Base-by-base conservation (phyloP, 2,797 vertebrate species). In the Tenualosa ilisha region DNA sequence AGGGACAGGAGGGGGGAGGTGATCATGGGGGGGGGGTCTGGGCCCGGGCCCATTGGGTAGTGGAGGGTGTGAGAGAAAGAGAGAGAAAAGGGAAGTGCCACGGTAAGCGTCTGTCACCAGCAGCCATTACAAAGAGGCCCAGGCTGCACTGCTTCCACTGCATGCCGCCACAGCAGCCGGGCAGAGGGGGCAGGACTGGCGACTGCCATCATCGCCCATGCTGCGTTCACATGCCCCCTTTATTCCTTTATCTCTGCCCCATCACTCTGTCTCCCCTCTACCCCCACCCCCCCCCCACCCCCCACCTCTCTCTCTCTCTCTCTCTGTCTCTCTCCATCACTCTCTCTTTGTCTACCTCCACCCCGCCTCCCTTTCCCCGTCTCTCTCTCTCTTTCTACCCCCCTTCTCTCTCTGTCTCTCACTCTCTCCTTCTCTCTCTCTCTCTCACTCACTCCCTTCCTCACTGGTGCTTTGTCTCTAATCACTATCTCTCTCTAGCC, bases 21-120 rank as follows among this genome's bases (percentile, higher is more conserved):
- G 24, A 6, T 8, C 5, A 24, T 0, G 24, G 63, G 8, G 63
- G 63, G 20, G n/a, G 11, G n/a, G 20, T n/a, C n/a, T n/a, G n/a
- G 59, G 59, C 0, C 2, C 5, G 84, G 72, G 15, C 20, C 20
- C n/a, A 65, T 65, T 65, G n/a, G 6, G 61, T 26, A 11, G 24
- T 68, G n/a, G n/a, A n/a, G 63, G n/a, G 24, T 4, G 61, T 65
- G 61, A n/a, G n/a, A n/a, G n/a, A n/a, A 26, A 43, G 81, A 53
- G 82, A 75, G 81, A 82, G 86, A 31, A 31, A 31, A 31, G 90
- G 90, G 90, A 92, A 92, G 91, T 88, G 84, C 51, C 85, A 86
- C 88, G 46, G 88, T 83, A 54, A 86, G 88, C 82, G 75, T 91
- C 90, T 87, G 87, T 91, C 90, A 91, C 81, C 88, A 83, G 84